phyloP scores from a whole-genome alignment of 2,113 vertebrate species.

The Willisornis vidua region DNA sequence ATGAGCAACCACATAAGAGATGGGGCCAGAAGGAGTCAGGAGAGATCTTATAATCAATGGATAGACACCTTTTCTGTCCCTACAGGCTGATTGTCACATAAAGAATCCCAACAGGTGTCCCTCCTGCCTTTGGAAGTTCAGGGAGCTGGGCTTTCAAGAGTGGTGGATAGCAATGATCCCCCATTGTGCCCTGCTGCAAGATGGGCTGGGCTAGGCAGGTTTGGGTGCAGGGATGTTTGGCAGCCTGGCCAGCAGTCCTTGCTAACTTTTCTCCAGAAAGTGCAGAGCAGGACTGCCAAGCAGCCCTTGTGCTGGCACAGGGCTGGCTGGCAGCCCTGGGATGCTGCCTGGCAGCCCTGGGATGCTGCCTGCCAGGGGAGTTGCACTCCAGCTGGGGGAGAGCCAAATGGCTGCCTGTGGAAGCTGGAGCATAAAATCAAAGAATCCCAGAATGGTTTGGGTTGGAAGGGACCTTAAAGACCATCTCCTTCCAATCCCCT shows the following conservation, averaged over 20 bases:
- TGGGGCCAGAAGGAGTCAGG: not conserved
- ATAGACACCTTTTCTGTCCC: not conserved
- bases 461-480: not conserved
- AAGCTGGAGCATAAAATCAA: not conserved
- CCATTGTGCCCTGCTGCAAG: not conserved
- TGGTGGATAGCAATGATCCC: not conserved
- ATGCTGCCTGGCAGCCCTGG: not conserved
- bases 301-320: not conserved
- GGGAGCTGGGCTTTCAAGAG: not conserved
- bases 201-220: not conserved
- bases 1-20: not conserved
- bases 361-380: not conserved
- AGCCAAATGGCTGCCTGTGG: not conserved
- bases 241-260: not conserved
- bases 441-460: not conserved
- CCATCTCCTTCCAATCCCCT: not conserved
- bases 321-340: conserved; percentile 14
- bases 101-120: not conserved
- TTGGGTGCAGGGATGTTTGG: not conserved
- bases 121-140: not conserved
- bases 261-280: not conserved
- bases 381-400: not conserved
- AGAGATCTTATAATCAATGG: not conserved
- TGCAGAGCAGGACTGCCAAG: not conserved
- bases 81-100: not conserved